phyloP scores from a whole-genome alignment of 2,888 invertebrate species.

The Chloroclysta siterata region DNA sequence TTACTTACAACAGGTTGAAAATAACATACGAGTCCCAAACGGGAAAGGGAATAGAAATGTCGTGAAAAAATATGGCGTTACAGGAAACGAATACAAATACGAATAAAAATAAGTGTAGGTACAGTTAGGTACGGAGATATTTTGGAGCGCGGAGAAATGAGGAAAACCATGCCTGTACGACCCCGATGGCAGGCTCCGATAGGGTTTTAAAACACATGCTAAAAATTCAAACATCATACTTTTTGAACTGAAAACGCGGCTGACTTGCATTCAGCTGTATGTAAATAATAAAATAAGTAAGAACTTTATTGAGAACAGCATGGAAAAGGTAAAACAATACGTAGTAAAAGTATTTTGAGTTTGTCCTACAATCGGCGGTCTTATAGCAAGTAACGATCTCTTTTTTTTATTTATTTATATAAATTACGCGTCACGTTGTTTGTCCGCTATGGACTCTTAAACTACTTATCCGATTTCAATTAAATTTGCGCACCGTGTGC shows the following conservation, averaged over 20 bases:
- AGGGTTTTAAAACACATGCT: constrained; percentile 42
- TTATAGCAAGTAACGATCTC: too few species aligned
- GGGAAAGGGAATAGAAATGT: constrained; percentile 63
- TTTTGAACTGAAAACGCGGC: constrained; percentile 1
- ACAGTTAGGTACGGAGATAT: constrained; percentile 51
- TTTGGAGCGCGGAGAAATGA: constrained; percentile 70
- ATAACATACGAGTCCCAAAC: constrained; percentile 47
- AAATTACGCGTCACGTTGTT: too few species aligned
- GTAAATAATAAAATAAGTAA: too few species aligned
- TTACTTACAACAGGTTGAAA: constrained; percentile 44
- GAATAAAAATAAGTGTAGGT: constrained; percentile 76
- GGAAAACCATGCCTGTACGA: constrained; percentile 71
- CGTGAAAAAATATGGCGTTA: constrained; percentile 74
- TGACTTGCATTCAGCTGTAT: neutral
- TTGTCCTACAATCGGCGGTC: too few species aligned
- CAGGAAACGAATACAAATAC: constrained; percentile 82
- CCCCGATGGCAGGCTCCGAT: constrained; percentile 52
- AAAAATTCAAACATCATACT: constrained; percentile 1
- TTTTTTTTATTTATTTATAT: too few species aligned
- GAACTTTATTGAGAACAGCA: too few species aligned
- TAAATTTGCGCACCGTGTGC: too few species aligned
- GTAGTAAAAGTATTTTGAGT: too few species aligned
- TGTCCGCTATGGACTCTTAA: too few species aligned
- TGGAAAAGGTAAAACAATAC: too few species aligned
- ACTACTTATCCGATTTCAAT: too few species aligned